Conservation (phyloP, 2,797 vertebrate species). For the Limosa lapponica region DNA sequence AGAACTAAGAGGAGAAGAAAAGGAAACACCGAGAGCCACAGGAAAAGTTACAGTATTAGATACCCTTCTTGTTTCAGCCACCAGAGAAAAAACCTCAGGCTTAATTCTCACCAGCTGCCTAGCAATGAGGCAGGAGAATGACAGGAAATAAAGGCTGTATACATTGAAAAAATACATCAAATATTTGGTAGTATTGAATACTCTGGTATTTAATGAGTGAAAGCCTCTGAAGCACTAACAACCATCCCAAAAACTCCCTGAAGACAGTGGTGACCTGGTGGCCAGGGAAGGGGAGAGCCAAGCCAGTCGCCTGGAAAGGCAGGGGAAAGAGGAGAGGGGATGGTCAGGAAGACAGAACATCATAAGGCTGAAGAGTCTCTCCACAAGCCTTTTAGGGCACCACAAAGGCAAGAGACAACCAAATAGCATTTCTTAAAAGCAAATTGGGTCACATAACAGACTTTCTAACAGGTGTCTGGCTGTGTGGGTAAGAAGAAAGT, state of each 20-base stretch:
- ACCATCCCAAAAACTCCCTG: not conserved
- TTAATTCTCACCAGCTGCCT: not conserved
- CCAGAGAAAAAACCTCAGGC: not conserved
- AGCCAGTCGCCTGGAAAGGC: not conserved
- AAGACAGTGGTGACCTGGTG: not conserved
- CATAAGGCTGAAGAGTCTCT: not conserved
- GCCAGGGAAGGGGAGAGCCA: not conserved
- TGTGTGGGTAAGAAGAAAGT: not conserved
- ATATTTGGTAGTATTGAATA: not conserved
- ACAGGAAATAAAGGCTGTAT: not conserved
- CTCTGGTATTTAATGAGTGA: not conserved
- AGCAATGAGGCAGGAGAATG: not conserved
- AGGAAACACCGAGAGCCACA: rapidly evolving
- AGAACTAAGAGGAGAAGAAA: not conserved
- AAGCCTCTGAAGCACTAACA: not conserved
- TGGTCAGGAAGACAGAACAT: not conserved
- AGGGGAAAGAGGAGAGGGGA: not conserved
- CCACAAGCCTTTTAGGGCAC: rapidly evolving
- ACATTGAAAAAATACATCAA: not conserved
- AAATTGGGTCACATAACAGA: rapidly evolving
- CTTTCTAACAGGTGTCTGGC: not conserved
- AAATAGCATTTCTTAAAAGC: not conserved
- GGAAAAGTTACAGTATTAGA: not conserved
- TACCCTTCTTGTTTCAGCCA: not conserved
- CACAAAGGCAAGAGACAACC: not conserved